Conservation (phyloP, 2,113 vertebrate species). For the Anhinga anhinga region DNA sequence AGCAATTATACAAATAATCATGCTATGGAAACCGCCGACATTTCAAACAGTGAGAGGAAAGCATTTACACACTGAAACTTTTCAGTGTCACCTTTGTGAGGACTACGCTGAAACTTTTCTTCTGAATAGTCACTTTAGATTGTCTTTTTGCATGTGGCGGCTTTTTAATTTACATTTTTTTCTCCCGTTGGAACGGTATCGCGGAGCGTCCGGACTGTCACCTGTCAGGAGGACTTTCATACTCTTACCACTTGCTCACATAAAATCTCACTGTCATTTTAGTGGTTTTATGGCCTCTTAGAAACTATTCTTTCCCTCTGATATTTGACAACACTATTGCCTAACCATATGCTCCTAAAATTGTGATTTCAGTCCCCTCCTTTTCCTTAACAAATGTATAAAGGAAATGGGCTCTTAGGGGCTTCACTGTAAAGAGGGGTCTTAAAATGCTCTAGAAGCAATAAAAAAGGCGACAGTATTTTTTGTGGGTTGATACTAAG, state of each 20-base stretch:
- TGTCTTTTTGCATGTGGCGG: neutral
- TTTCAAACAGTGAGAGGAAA: neutral
- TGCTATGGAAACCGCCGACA: neutral
- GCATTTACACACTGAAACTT: neutral
- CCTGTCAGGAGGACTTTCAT: neutral
- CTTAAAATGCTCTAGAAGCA: conserved; percentile 11
- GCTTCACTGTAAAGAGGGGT: neutral
- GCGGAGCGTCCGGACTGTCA: neutral
- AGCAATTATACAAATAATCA: conserved; percentile 17
- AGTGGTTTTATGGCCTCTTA: neutral
- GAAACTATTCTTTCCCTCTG: neutral
- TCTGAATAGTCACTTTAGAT: neutral
- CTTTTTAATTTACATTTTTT: neutral
- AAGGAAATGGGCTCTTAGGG: neutral
- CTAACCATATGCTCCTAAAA: neutral
- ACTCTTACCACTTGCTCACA: neutral
- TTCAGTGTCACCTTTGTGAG: neutral
- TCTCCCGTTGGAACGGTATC: neutral
- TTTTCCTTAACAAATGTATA: neutral
- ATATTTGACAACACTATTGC: conserved; percentile 14
- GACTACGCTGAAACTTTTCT: neutral
- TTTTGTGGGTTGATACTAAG: neutral
- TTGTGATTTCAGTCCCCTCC: neutral
- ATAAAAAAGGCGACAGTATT: neutral
- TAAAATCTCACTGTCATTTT: neutral